phyloP scores from a whole-genome alignment of 2,113 vertebrate genomes.

The Poecilia latipinna region DNA sequence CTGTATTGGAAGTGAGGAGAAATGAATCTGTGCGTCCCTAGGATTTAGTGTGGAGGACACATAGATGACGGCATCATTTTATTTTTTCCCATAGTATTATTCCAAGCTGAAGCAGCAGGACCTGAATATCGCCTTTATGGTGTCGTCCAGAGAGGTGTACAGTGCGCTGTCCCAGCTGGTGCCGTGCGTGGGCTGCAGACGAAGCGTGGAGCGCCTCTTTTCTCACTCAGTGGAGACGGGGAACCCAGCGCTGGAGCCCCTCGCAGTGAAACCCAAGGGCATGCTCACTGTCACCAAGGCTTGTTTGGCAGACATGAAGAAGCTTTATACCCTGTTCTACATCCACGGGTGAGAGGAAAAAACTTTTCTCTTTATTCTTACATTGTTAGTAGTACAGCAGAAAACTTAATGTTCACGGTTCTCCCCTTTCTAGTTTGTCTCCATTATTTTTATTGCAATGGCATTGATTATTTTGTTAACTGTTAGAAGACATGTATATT shows the following conservation, averaged over 20 bases:
- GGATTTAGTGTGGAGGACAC: neutral
- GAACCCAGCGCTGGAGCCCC: conserved; percentile 92
- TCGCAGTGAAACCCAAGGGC: conserved; percentile 90
- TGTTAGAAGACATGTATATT: neutral
- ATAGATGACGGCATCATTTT: conserved; percentile 5
- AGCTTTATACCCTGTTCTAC: conserved; percentile 94
- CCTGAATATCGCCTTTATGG: conserved; percentile 90
- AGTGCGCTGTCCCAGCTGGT: conserved; percentile 92
- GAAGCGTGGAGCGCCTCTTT: conserved; percentile 95
- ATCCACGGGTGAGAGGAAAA: conserved; percentile 87
- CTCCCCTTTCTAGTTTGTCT: neutral
- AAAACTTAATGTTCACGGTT: neutral
- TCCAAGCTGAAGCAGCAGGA: conserved; percentile 93
- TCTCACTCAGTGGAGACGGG: conserved; percentile 94
- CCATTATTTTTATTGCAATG: neutral
- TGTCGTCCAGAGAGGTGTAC: conserved; percentile 91
- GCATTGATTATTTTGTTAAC: neutral
- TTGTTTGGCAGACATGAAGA: conserved; percentile 91
- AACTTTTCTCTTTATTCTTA: neutral
- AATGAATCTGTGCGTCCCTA: too few relatives aligned
- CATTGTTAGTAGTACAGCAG: neutral
- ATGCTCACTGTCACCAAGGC: conserved; percentile 90
- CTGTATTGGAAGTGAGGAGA: too few relatives aligned
- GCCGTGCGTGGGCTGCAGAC: conserved; percentile 94
- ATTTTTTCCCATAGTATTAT: conserved; percentile 81